Conservation (phyloP, 1,140 invertebrate species). For the Zaprionus lachaisei region DNA sequence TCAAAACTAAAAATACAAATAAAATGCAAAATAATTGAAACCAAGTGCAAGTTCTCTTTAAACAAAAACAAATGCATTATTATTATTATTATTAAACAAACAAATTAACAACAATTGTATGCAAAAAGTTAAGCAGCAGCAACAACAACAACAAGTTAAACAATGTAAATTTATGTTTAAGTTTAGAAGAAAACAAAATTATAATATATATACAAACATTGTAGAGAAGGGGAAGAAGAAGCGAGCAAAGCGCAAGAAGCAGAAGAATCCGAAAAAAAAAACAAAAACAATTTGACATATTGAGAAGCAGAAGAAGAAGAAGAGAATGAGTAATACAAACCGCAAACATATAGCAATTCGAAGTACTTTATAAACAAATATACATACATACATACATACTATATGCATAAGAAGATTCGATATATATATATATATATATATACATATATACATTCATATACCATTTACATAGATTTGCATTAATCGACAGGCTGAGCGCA, state of each 20-base stretch:
- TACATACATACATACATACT: constrained; percentile 55
- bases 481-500: constrained; percentile 32
- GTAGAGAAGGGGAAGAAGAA: constrained; percentile 19
- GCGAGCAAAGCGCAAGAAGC: background rate
- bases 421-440: constrained; percentile 47
- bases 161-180: constrained; percentile 78
- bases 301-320: background rate
- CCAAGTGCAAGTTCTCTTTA: constrained; percentile 63
- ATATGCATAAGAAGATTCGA: constrained; percentile 41
- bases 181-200: constrained; percentile 41
- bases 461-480: constrained; percentile 61
- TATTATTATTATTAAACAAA: constrained; percentile 47
- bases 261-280: constrained; percentile 50
- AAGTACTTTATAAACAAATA: constrained; percentile 78
- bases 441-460: constrained; percentile 50
- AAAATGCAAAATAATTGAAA: constrained; percentile 51
- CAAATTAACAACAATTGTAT: constrained; percentile 30
- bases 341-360: constrained; percentile 80
- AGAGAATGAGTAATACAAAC: constrained; percentile 73
- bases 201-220: constrained; percentile 51
- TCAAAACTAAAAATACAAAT: constrained; percentile 36
- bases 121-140: constrained; percentile 45
- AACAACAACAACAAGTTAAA: constrained; percentile 31
- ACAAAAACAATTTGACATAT: constrained; percentile 30
- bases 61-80: constrained; percentile 63